Conservation (phyloP, 2,888 invertebrate species). For the Hirtodrosophila confusa region DNA sequence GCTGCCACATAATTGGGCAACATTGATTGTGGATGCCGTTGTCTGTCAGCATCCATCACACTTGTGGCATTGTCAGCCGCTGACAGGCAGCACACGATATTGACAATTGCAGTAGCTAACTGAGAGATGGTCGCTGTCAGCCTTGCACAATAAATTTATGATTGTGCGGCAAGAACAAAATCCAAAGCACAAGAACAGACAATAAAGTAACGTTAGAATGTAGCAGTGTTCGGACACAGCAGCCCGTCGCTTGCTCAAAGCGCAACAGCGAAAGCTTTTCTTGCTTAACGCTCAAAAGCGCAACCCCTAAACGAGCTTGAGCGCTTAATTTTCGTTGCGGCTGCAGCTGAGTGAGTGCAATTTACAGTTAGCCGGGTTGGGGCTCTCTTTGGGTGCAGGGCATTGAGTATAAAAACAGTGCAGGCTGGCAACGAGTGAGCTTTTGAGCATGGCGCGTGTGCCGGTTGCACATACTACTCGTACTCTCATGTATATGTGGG, state of each 20-base stretch:
- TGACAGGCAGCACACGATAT: constrained; percentile 15
- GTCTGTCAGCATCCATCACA: constrained; percentile 33
- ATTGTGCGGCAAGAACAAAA: constrained; percentile 55
- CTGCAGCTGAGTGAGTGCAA: constrained; percentile 33
- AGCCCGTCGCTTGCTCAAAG: constrained; percentile 12
- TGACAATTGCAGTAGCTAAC: constrained; percentile 13
- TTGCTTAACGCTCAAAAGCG: constrained; percentile 38
- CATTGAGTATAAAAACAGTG: too few species aligned
- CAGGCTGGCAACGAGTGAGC: constrained; percentile 5
- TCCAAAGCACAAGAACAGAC: constrained; percentile 11
- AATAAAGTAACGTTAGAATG: constrained; percentile 41
- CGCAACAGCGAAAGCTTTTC: constrained; percentile 53
- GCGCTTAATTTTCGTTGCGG: constrained; percentile 30
- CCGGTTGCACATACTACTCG: constrained; percentile 34
- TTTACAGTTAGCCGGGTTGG: constrained; percentile 1
- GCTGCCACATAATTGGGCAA: constrained; percentile 27
- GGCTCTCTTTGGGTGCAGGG: too few species aligned
- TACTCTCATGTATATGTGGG: constrained; percentile 69
- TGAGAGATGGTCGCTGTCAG: constrained; percentile 24
- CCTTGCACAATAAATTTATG: constrained; percentile 77
- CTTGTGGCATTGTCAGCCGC: constrained; percentile 45
- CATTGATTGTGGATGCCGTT: neutral
- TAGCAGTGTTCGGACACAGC: constrained; percentile 33
- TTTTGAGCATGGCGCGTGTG: constrained; percentile 61
- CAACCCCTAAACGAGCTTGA: constrained; percentile 59